Evolutionary conservation across 2,113 vertebrate species (phyloP).

Genomic region (Petrocephalus microphthalmus): DNA sequence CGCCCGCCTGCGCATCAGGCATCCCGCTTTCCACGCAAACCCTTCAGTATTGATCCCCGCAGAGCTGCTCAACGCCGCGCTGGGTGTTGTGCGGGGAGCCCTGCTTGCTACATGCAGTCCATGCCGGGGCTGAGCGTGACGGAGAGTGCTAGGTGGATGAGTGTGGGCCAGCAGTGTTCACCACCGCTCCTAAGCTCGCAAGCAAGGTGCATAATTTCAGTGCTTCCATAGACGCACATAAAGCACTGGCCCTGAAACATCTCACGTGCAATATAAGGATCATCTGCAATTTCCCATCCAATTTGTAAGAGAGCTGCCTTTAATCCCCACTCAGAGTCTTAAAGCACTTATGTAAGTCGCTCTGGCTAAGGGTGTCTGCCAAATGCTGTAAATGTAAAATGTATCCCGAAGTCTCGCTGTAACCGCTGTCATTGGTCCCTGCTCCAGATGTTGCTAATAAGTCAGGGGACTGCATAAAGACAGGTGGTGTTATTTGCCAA

Average conservation of each 20-base stretch:
- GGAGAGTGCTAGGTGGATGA: not conserved
- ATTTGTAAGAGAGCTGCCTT: not conserved
- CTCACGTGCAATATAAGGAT: not conserved
- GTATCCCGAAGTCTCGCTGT: not conserved
- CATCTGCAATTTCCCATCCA: not conserved
- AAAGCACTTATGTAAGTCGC: no score
- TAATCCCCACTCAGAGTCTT: not conserved
- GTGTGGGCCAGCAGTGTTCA: not conserved
- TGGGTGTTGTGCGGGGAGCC: not conserved
- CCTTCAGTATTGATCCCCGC: not conserved
- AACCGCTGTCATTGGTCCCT: not conserved
- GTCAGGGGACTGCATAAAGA: not conserved
- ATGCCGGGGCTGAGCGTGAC: not conserved
- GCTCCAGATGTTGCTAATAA: not conserved
- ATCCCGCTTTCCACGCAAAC: not conserved
- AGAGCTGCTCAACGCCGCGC: not conserved
- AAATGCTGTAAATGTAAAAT: no score
- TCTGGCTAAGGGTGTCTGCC: no score
- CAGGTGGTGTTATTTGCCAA: not conserved
- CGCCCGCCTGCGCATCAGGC: not conserved
- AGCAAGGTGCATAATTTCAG: not conserved
- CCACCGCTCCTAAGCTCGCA: not conserved
- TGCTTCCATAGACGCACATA: not conserved
- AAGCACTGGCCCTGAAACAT: not conserved
- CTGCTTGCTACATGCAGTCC: not conserved